Evolutionary conservation across 2,888 invertebrate genomes (phyloP).

Genomic region (Nymphalis c-album): DNA sequence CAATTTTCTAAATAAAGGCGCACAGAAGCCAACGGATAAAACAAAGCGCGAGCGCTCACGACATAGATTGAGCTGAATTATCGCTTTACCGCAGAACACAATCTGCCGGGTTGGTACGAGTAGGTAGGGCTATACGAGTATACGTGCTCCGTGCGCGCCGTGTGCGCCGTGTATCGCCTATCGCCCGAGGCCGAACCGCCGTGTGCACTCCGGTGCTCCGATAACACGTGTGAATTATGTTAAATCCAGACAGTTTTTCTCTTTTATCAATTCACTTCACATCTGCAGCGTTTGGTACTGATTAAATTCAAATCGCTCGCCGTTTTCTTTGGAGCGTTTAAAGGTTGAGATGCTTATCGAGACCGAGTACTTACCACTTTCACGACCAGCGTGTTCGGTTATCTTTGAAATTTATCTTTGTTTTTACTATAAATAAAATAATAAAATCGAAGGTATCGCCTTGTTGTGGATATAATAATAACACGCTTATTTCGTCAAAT

Average conservation of each 20-base stretch:
- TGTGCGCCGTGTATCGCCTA: constrained; percentile 42
- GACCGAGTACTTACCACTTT: constrained; percentile 42
- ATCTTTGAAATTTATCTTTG: constrained; percentile 40
- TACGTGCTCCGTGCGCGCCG: constrained; percentile 36
- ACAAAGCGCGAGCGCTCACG: constrained; percentile 80
- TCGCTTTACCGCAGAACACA: constrained; percentile 82
- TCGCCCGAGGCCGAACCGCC: constrained; percentile 50
- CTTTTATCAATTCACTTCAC: constrained; percentile 71
- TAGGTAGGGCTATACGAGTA: constrained; percentile 22
- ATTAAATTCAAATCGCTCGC: constrained; percentile 55
- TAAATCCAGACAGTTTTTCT: constrained; percentile 69
- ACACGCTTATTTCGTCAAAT: constrained; percentile 22
- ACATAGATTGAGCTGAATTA: constrained; percentile 81
- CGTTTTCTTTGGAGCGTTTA: constrained; percentile 44
- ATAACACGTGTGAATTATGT: constrained; percentile 77
- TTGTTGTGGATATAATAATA: constrained; percentile 16
- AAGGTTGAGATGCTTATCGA: constrained; percentile 43
- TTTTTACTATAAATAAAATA: constrained; percentile 26
- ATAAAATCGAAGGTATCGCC: constrained; percentile 8
- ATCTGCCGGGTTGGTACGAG: constrained; percentile 55
- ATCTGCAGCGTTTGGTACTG: constrained; percentile 64
- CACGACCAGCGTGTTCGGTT: constrained; percentile 41
- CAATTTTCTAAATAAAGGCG: constrained; percentile 82
- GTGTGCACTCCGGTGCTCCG: constrained; percentile 65
- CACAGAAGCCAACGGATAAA: constrained; percentile 80